Conservation (phyloP, 35 echinoderm and acorn worm genomes). For the Heliocidaris tuberculata region DNA sequence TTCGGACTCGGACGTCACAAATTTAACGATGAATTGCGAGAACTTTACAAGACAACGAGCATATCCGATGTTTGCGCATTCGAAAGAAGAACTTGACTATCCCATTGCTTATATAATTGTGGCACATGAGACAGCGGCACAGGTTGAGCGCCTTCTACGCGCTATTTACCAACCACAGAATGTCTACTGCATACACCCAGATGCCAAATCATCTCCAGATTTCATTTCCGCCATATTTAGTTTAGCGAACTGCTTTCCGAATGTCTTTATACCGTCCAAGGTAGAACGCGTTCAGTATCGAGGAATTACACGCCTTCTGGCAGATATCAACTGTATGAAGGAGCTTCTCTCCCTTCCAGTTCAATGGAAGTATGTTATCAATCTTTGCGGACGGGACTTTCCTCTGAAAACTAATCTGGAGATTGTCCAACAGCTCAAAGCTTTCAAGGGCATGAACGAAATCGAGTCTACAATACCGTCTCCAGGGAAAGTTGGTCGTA, state of each 20-base stretch:
- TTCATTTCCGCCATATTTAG: constrained; percentile 29
- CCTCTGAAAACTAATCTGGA: constrained; percentile 79
- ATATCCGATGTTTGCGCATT: constrained; percentile 41
- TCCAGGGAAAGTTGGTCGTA: neutral
- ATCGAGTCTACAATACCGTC: constrained; percentile 6
- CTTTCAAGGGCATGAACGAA: constrained; percentile 46
- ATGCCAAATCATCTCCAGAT: constrained; percentile 33
- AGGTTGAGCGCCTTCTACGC: constrained; percentile 57
- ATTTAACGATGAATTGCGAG: constrained; percentile 39
- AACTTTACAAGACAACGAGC: constrained; percentile 31
- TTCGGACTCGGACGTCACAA: constrained; percentile 3
- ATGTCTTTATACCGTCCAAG: constrained; percentile 59
- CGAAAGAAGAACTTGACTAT: constrained; percentile 53
- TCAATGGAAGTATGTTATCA: constrained; percentile 58
- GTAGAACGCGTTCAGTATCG: constrained; percentile 53
- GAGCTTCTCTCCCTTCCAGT: constrained; percentile 45
- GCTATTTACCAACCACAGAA: constrained; percentile 67
- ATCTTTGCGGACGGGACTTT: constrained; percentile 64
- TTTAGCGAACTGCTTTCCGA: constrained; percentile 53
- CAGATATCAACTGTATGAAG: constrained; percentile 63
- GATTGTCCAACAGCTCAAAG: constrained; percentile 58
- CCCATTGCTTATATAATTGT: constrained; percentile 68
- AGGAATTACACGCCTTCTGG: constrained; percentile 36
- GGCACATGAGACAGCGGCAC: constrained; percentile 46
- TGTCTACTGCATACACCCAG: constrained; percentile 63